A percentile compares a stretch with the other conserved stretches of the same genome.
phyloP scores from a whole-genome alignment of 2,888 invertebrate species.

The Drosophila imparisetae region DNA sequence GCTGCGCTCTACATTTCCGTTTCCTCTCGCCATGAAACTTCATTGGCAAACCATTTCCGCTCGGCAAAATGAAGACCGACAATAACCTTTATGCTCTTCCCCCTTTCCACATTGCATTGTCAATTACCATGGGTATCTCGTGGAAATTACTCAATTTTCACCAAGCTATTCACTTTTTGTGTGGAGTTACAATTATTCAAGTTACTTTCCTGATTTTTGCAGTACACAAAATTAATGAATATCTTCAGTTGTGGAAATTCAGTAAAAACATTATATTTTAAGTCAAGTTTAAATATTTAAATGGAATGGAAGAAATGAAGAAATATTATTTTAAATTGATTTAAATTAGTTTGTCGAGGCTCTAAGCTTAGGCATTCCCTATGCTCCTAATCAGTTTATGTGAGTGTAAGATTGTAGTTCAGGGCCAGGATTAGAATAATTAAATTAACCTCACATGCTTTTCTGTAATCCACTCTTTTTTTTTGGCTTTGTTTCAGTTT shows the following conservation, averaged over 20 bases:
- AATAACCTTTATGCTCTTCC: neutral
- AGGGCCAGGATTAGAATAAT: neutral
- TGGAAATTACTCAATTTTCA: neutral
- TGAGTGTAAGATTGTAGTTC: neutral
- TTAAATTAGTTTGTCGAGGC: neutral
- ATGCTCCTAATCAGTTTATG: neutral
- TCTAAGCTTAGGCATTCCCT: neutral
- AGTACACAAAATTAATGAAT: neutral
- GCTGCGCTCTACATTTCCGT: constrained; percentile 20
- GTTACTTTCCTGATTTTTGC: neutral
- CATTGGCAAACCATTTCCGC: constrained; percentile 38
- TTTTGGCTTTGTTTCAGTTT: neutral
- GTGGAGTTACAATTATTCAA: neutral
- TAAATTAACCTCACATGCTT: neutral
- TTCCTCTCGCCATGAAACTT: constrained; percentile 20
- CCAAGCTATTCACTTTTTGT: neutral
- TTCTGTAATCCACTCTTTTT: neutral
- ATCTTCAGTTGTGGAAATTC: neutral
- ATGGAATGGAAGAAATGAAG: neutral
- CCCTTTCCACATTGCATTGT: constrained; percentile 1
- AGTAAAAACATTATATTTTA: neutral
- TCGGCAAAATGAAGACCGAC: constrained; percentile 12
- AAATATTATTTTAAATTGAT: neutral
- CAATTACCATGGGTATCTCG: constrained; percentile 1
- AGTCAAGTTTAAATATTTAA: neutral